A percentile compares a stretch with the other conserved stretches of the same genome.
These are phyloP conservation scores for Cryptocephalus primarius DNA, from an alignment of 2,888 invertebrate genomes.

Conservation along the genomic window DNA sequence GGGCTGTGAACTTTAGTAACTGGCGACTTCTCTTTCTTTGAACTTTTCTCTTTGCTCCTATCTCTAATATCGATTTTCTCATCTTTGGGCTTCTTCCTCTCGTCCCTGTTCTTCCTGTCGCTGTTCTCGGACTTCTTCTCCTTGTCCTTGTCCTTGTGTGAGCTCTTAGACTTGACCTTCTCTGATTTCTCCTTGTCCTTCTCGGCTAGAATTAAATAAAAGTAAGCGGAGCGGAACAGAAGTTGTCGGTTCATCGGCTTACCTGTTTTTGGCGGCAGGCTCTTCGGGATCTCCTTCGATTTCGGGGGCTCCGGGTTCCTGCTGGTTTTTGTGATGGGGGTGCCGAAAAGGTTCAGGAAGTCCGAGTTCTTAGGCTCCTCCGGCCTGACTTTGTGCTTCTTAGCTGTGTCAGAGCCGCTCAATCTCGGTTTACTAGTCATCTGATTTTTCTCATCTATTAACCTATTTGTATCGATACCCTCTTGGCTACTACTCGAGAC, in stretches of 20 bases:
- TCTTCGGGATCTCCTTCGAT: conserved; percentile 31
- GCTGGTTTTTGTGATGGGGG: conserved; percentile 66
- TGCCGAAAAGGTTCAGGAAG: conserved; percentile 74
- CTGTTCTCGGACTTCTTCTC: conserved; percentile 21
- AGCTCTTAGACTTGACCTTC: conserved; percentile 41
- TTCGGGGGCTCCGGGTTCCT: conserved; percentile 51
- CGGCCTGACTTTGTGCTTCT: conserved; percentile 33
- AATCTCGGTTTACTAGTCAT: conserved; percentile 63
- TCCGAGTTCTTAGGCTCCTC: conserved; percentile 37
- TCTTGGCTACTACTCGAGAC: conserved; percentile 35
- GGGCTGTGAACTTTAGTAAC: conserved; percentile 27
- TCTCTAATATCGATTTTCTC: conserved; percentile 45
- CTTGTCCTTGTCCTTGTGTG: conserved; percentile 42
- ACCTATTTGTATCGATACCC: conserved; percentile 19
- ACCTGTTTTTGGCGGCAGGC: conserved; percentile 43
- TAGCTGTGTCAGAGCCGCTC: conserved; percentile 31
- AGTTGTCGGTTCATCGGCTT: too few relatives aligned
- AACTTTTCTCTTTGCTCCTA: conserved; percentile 40
- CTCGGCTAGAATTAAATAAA: background rate
- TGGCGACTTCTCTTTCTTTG: conserved; percentile 37
- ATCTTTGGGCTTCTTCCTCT: conserved; percentile 38
- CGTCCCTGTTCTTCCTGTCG: conserved; percentile 37
- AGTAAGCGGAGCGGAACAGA: too few relatives aligned
- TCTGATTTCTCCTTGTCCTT: conserved; percentile 29
- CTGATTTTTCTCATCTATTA: conserved; percentile 36